These are phyloP conservation scores for Glaucopsyche alexis DNA, from an alignment of 2,888 invertebrate species.

Conservation along the genomic window DNA sequence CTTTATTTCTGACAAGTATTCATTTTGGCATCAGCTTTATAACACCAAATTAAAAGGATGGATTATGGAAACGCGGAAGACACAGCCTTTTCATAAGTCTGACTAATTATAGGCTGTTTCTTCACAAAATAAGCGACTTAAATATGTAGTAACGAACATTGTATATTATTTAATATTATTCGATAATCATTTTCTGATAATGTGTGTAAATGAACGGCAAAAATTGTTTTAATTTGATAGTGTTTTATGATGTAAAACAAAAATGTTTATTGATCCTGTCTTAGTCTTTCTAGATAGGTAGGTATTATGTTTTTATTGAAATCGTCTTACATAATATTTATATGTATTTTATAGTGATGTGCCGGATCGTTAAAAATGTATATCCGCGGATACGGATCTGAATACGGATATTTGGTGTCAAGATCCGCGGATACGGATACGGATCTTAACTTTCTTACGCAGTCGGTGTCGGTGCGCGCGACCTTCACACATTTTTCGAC, in stretches of 20 bases:
- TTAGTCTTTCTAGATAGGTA: neutral
- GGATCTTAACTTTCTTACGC: too few species aligned
- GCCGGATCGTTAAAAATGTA: too few species aligned
- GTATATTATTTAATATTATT: conserved; percentile 20
- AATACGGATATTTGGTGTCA: too few species aligned
- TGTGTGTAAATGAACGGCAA: neutral
- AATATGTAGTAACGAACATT: conserved; percentile 18
- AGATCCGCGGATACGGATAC: too few species aligned
- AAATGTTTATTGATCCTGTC: neutral
- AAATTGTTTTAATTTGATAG: neutral
- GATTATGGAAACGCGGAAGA: conserved; percentile 17
- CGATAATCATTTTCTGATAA: neutral
- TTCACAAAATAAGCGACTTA: conserved; percentile 21
- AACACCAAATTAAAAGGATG: conserved; percentile 15
- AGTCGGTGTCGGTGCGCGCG: too few species aligned
- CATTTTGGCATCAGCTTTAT: neutral
- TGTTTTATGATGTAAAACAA: neutral
- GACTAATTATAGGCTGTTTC: conserved; percentile 24
- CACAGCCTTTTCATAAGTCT: conserved; percentile 27
- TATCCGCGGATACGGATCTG: too few species aligned
- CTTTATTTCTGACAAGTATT: neutral
- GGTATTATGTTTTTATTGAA: too few species aligned
- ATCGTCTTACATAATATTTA: too few species aligned
- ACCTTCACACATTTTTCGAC: too few species aligned
- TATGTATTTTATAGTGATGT: too few species aligned